A percentile compares a stretch with the other conserved stretches of the same genome.
Conservation (phyloP, 2,797 vertebrate species). For the Calcarius lapponicus region DNA sequence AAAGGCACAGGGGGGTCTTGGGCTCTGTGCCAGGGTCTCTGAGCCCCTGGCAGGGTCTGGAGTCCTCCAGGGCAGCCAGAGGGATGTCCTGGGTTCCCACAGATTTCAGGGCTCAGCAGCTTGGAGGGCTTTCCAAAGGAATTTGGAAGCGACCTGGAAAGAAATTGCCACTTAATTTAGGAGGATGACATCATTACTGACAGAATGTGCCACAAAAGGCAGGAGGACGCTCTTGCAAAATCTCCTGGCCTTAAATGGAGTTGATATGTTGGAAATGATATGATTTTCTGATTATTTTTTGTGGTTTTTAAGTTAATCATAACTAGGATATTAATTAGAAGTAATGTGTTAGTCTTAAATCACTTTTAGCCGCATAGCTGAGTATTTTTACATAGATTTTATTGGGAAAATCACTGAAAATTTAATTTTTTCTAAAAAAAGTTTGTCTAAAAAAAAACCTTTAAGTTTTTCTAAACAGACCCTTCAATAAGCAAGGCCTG, state of each 20-base stretch:
- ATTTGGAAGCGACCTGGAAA: not conserved
- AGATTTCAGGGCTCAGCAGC: not conserved
- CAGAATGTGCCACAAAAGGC: not conserved
- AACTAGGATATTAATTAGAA: not conserved
- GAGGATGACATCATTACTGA: not conserved
- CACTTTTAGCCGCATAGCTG: not conserved
- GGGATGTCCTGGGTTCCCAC: too few species aligned
- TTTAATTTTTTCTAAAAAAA: not conserved
- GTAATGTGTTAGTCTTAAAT: not conserved
- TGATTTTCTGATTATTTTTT: not conserved
- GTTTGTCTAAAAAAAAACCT: not conserved
- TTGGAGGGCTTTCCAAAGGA: not conserved
- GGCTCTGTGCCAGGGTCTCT: too few species aligned
- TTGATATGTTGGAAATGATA: fast-evolving
- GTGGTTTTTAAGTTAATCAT: fast-evolving
- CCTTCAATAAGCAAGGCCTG: not conserved
- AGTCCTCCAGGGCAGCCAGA: too few species aligned
- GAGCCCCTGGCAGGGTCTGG: too few species aligned
- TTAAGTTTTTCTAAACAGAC: not conserved
- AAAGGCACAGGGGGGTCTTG: too few species aligned
- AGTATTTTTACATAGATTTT: not conserved
- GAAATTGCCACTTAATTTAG: not conserved
- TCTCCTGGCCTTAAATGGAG: not conserved
- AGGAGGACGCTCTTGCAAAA: not conserved
- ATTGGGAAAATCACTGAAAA: not conserved